Evolutionary conservation across 2,888 invertebrate species (phyloP), one percentile per base, ranked within the genome.

Genomic region (Meandrusa payeni): DNA sequence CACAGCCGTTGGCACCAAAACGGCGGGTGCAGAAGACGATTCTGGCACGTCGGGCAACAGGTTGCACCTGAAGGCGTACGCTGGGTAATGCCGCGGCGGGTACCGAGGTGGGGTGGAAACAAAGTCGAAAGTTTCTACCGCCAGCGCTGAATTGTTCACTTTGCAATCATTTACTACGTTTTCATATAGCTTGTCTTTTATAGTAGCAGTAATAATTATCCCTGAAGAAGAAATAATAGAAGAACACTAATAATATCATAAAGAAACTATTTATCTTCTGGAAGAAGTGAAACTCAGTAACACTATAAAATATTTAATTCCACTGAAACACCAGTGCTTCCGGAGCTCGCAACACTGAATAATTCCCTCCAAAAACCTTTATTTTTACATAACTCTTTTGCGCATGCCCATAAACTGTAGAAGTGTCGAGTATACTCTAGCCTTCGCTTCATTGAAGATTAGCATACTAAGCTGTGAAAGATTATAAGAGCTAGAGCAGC

Each of bases 71-170:
- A 69, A 59, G 4, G 57, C 56, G 47, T 79, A 76, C 41, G 77
- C 76, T n/a, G 75, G 28, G 52, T 79, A 79, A 59, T 73, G 72
- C 7, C 78, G 57, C 0, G 76, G 72, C 17, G 57, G 44, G 23
- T 38, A 46, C 1, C 67, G 51, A 3, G 53, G 52, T 29, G 66
- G 66, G 55, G 66, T 69, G 55, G 71, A 70, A 33, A 72, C 74
- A 3, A 73, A 54, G 0, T 71, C 69, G 0, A 65, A 65, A 52
- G 77, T 73, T 48, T 78, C 77, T 69, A 77, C 76, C 53, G 77
- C 79, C 80, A 79, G 76, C 63, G 64, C 74, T 32, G n/a, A 6
- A 20, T 34, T 5, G 6, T 9, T 17, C n/a, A 28, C 13, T 15
- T 15, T 15, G 15, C 15, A 2, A 3, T 15, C 2, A 15, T 15